phyloP scores from a whole-genome alignment of 2,797 vertebrate species.

The Thamnophis elegans region DNA sequence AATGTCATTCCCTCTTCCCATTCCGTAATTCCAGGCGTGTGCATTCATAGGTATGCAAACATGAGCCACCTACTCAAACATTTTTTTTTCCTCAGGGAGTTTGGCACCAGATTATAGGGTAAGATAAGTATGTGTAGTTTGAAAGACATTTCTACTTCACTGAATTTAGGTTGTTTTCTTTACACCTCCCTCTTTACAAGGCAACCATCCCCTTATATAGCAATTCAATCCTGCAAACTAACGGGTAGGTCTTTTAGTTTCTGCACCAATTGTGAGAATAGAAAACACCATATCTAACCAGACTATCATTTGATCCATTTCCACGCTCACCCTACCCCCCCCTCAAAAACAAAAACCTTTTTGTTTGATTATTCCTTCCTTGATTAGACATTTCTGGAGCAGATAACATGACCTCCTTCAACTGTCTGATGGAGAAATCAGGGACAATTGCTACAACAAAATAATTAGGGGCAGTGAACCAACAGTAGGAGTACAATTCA shows the following conservation, averaged over 20 bases:
- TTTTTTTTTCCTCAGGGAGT: constrained; percentile 54
- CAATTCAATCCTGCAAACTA: constrained; percentile 52
- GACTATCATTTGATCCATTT: constrained; percentile 65
- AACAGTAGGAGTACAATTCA: constrained; percentile 58
- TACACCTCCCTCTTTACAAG: constrained; percentile 47
- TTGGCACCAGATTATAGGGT: constrained; percentile 47
- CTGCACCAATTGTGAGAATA: constrained; percentile 53
- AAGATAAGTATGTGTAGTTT: constrained; percentile 36
- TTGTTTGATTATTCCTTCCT: constrained; percentile 63
- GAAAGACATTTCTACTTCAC: constrained; percentile 36
- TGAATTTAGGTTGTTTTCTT: constrained; percentile 46
- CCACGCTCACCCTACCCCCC: constrained; percentile 44
- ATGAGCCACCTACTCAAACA: constrained; percentile 56
- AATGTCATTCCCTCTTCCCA: constrained; percentile 53
- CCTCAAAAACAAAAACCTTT: constrained; percentile 46
- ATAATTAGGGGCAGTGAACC: constrained; percentile 63
- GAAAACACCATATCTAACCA: constrained; percentile 55
- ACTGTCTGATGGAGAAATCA: constrained; percentile 57
- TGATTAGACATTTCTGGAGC: constrained; percentile 63
- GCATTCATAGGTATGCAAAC: not conserved
- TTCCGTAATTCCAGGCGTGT: not conserved
- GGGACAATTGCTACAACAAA: constrained; percentile 61
- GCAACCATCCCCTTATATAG: constrained; percentile 22
- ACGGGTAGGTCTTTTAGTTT: constrained; percentile 50
- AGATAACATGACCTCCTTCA: constrained; percentile 58